A percentile compares a stretch with the other conserved stretches of the same genome.
Conservation (phyloP, 2,888 invertebrate species). For the Tinea semifulvella region DNA sequence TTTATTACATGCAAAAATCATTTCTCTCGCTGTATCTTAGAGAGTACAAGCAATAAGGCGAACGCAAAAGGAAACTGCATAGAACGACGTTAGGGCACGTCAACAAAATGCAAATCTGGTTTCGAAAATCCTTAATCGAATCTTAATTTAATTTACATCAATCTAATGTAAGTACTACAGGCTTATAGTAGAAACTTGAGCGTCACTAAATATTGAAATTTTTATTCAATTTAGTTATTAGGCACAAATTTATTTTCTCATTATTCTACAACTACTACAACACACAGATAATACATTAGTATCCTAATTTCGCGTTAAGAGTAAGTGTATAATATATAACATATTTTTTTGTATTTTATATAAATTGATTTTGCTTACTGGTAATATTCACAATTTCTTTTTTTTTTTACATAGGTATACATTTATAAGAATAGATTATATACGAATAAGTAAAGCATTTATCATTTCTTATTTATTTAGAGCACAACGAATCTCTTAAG, state of each 20-base stretch:
- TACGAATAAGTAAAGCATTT: slow-evolving; percentile 66
- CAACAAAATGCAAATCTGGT: slow-evolving; percentile 52
- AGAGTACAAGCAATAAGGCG: background rate
- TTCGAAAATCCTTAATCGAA: slow-evolving; percentile 41
- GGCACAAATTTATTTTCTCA: slow-evolving; percentile 53
- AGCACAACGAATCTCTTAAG: slow-evolving; percentile 57
- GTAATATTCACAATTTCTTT: slow-evolving; percentile 37
- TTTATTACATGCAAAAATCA: slow-evolving; percentile 11
- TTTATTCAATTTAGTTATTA: slow-evolving; percentile 33
- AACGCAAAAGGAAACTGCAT: background rate
- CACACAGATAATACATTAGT: slow-evolving; percentile 46
- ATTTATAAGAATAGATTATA: slow-evolving; percentile 64
- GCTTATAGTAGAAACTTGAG: slow-evolving; percentile 58
- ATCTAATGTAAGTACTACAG: slow-evolving; percentile 49
- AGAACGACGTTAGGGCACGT: slow-evolving; percentile 26
- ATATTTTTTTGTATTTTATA: slow-evolving; percentile 50
- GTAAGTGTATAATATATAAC: slow-evolving; percentile 39
- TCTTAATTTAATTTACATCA: slow-evolving; percentile 41
- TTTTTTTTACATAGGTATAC: slow-evolving; percentile 61
- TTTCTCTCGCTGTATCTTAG: background rate
- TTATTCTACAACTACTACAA: slow-evolving; percentile 35
- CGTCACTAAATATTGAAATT: slow-evolving; percentile 50
- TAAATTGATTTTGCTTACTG: slow-evolving; percentile 64
- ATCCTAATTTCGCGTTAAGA: slow-evolving; percentile 32
- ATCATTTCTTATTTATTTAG: slow-evolving; percentile 44